Evolutionary conservation across 2,888 invertebrate species (phyloP), one percentile per base, ranked within the genome.

Genomic region (Polyommatus icarus): DNA sequence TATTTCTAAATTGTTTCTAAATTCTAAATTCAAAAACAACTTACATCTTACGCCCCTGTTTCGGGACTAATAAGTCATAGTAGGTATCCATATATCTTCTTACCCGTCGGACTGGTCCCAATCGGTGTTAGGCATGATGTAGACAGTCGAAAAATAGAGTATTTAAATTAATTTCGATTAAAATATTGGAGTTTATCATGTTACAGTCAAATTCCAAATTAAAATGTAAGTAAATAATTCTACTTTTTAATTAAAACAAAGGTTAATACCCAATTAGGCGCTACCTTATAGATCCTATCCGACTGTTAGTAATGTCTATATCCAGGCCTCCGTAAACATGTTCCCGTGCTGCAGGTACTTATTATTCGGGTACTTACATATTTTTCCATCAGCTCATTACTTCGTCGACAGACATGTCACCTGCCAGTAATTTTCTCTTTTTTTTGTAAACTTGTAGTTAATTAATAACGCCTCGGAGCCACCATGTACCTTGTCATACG

Each of bases 401-500:
- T 67, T 67, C 67, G 67, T 32, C 29, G 67, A 67, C 67, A 67
- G 67, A 67, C 67, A 67, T 32, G 67, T 67, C 67, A 67, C 67
- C 67, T 67, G 67, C 67, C 67, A 32, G 67, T 61, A 0, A 40
- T 46, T 61, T 61, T 15, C 32, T 32, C 1, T 67, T 67, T 67
- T 29, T 24, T 12, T 29, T 29, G 29, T 32, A 15, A 67, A 32
- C 67, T 67, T 67, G 67, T 67, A 67, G 67, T 29, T 29, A 67
- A 67, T 67, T 67, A 67, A 67, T 32, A 29, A 67, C 67, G 29
- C 29, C 67, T 29, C 15, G 18, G 3, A 67, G 67, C 67, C 32
- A 32, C 29, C 15, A 67, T 67, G 67, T 67, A 18, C 67, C 61
- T 6, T 67, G 67, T 67, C 32, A 67, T 2, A 67, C 32, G 67